These are phyloP conservation scores for Phymorhynchus buccinoides DNA, from an alignment of 1,140 invertebrate species.

Conservation along the genomic window DNA sequence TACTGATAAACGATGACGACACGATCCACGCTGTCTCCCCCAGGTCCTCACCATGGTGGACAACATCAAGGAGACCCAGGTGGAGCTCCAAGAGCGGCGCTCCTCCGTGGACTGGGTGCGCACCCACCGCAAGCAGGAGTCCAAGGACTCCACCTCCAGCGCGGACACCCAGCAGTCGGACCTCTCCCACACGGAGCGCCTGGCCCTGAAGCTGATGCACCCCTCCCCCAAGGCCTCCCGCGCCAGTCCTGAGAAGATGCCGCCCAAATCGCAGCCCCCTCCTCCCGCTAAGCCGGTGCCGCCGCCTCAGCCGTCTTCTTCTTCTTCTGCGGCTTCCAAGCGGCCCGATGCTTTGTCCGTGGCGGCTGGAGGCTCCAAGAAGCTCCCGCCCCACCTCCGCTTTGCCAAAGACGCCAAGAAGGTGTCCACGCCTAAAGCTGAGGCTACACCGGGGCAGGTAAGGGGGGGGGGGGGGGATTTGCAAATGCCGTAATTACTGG, in stretches of 20 bases:
- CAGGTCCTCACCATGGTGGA: slow-evolving; percentile 98
- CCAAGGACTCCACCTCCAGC: slow-evolving; percentile 70
- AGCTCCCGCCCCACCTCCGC: neutral
- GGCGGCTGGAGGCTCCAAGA: slow-evolving; percentile 12
- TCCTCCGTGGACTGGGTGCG: slow-evolving; percentile 58
- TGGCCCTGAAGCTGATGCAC: slow-evolving; percentile 10
- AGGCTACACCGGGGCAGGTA: slow-evolving; percentile 14
- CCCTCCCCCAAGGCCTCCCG: neutral
- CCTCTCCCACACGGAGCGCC: slow-evolving; percentile 49
- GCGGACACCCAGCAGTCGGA: slow-evolving; percentile 69
- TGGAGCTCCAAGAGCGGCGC: slow-evolving; percentile 80
- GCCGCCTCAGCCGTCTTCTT: slow-evolving; percentile 41
- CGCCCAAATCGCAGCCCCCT: slow-evolving; percentile 36
- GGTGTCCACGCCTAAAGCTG: neutral
- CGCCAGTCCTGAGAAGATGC: slow-evolving; percentile 29
- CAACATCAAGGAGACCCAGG: slow-evolving; percentile 95
- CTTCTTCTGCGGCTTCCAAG: slow-evolving; percentile 42
- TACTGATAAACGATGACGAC: neutral
- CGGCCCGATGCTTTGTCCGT: slow-evolving; percentile 48
- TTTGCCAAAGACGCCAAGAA: slow-evolving; percentile 38
- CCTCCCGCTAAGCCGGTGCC: slow-evolving; percentile 30
- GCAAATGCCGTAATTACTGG: too few species aligned
- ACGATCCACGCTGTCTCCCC: neutral
- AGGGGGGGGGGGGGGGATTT: too few species aligned
- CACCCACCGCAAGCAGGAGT: slow-evolving; percentile 70